phyloP scores from a whole-genome alignment of 1,140 invertebrate genomes.

The Laodelphax striatellus region DNA sequence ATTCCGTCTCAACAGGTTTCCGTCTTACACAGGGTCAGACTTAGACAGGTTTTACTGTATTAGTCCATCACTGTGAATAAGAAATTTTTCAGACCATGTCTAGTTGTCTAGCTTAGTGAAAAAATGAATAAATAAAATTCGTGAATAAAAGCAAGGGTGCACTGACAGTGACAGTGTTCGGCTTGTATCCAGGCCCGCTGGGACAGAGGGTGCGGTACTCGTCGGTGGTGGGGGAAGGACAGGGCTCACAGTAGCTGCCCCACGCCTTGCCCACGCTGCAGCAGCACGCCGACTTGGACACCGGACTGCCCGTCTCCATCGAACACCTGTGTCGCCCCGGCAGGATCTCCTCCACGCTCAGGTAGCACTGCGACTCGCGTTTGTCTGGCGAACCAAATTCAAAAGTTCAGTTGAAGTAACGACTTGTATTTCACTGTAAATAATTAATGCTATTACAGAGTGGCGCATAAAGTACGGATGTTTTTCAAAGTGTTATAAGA shows the following conservation, averaged over 20 bases:
- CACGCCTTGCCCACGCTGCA: slow-evolving; percentile 75
- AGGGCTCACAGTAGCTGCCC: slow-evolving; percentile 71
- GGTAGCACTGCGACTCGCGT: slow-evolving; percentile 64
- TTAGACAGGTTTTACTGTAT: no score
- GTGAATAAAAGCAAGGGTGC: no score
- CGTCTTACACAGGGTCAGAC: no score
- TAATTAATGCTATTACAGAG: no score
- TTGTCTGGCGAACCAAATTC: slow-evolving; percentile 45
- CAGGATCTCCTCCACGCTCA: slow-evolving; percentile 40
- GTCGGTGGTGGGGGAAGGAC: slow-evolving; percentile 53
- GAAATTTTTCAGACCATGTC: no score
- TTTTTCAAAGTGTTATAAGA: no score
- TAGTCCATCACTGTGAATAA: no score
- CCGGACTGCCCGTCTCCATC: slow-evolving; percentile 42
- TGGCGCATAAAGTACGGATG: no score
- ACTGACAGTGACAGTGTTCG: slow-evolving; percentile 65
- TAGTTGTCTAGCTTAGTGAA: no score
- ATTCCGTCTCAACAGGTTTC: no score
- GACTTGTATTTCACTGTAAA: no score
- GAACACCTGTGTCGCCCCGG: slow-evolving; percentile 33
- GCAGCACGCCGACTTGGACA: slow-evolving; percentile 73
- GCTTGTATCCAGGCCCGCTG: slow-evolving; percentile 70
- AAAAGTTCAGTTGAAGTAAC: background rate
- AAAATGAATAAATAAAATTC: no score
- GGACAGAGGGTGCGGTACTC: slow-evolving; percentile 72